Conservation (phyloP, 2,888 invertebrate species). For the Malthinus flaveolus region DNA sequence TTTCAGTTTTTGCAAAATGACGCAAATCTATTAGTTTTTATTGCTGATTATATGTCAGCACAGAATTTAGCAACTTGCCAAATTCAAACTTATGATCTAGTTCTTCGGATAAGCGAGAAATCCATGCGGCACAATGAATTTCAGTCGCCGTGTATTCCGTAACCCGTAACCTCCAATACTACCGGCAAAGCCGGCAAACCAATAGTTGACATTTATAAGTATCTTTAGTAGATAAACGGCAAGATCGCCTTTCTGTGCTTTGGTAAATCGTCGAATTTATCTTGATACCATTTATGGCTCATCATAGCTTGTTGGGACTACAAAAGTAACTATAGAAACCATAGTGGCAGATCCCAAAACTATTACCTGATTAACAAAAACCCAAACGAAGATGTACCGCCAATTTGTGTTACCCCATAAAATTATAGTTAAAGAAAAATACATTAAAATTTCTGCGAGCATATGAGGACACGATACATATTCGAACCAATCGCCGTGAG, state of each 20-base stretch:
- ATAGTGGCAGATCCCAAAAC: neutral
- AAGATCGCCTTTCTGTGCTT: slow-evolving; percentile 73
- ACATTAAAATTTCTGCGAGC: slow-evolving; percentile 52
- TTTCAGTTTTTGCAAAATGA: no score
- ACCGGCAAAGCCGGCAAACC: no score
- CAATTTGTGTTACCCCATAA: slow-evolving; percentile 71
- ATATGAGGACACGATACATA: slow-evolving; percentile 79
- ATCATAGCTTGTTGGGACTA: slow-evolving; percentile 63
- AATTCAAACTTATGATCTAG: no score
- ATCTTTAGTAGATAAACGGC: slow-evolving; percentile 59
- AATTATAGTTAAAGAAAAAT: slow-evolving; percentile 53
- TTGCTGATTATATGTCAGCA: no score
- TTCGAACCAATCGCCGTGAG: slow-evolving; percentile 77
- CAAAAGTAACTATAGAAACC: neutral
- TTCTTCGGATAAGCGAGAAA: no score
- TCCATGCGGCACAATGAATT: no score
- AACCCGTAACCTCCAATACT: no score
- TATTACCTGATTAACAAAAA: slow-evolving; percentile 71
- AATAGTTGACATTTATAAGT: no score
- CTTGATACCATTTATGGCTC: slow-evolving; percentile 79
- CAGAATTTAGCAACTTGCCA: no score
- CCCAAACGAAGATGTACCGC: slow-evolving; percentile 75
- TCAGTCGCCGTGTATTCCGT: no score
- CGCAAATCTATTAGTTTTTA: no score
- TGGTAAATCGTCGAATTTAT: slow-evolving; percentile 78